phyloP scores from a whole-genome alignment of 2,113 vertebrate genomes.

The Tupaia tana region DNA sequence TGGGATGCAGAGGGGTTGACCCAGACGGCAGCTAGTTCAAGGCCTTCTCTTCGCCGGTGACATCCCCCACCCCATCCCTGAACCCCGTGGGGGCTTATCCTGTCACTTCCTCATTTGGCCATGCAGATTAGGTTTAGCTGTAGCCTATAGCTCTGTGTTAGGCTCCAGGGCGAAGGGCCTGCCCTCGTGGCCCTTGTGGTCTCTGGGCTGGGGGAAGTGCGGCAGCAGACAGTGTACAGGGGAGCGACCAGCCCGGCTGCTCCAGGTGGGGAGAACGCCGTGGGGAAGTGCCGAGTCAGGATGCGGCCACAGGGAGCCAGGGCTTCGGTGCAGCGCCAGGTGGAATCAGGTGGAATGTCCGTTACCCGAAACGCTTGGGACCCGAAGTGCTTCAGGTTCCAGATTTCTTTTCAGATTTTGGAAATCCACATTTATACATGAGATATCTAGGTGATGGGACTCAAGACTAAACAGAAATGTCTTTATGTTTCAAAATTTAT shows the following conservation, averaged over 20 bases:
- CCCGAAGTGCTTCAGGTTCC: too few relatives aligned
- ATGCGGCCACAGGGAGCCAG: fast-evolving
- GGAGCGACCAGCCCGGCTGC: neutral
- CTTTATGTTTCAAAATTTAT: too few relatives aligned
- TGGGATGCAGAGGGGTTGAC: neutral
- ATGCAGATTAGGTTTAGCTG: neutral
- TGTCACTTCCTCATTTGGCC: neutral
- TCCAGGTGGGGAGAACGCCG: neutral
- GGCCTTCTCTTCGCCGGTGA: neutral
- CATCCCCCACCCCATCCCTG: neutral
- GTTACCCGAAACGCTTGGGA: too few relatives aligned
- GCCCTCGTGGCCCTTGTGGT: too few relatives aligned
- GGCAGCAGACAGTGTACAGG: neutral
- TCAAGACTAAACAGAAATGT: too few relatives aligned
- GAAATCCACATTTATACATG: too few relatives aligned
- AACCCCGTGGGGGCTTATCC: neutral
- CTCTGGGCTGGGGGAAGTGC: too few relatives aligned
- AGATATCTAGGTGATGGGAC: too few relatives aligned
- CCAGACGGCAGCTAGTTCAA: neutral
- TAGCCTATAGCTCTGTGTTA: too few relatives aligned
- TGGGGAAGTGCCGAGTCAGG: neutral
- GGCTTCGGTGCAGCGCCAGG: neutral
- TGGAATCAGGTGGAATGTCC: too few relatives aligned
- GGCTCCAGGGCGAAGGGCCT: neutral
- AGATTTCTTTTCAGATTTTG: too few relatives aligned